These are phyloP conservation scores for Leptopterna dolabrata DNA, from an alignment of 2,888 invertebrate species.

Conservation along the genomic window DNA sequence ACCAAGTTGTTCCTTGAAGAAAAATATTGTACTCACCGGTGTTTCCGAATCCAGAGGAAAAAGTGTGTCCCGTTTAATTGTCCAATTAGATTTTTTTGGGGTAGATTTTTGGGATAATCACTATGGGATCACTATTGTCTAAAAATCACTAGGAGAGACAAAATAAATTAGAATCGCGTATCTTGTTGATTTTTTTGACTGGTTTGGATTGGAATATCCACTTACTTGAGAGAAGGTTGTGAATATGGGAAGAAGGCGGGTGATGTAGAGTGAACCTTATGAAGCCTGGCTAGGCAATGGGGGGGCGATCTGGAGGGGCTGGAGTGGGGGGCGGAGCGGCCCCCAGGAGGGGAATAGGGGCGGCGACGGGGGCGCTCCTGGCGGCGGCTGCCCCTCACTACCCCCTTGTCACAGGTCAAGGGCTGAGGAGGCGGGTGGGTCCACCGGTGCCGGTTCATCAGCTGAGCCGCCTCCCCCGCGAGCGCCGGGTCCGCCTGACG, in stretches of 20 bases:
- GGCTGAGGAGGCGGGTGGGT: not conserved
- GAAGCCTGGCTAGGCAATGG: constrained; percentile 53
- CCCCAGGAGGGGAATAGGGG: not conserved
- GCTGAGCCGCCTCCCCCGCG: too few relatives aligned
- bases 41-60: constrained; percentile 13
- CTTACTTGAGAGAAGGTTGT: constrained; percentile 49
- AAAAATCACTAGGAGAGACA: not conserved
- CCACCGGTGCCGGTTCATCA: not conserved
- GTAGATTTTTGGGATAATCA: not conserved
- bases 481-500: too few relatives aligned
- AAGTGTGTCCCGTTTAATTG: not conserved
- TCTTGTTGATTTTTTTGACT: not conserved
- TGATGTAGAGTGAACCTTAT: constrained; percentile 39
- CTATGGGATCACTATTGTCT: not conserved
- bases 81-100: not conserved
- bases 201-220: not conserved
- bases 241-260: constrained; percentile 40
- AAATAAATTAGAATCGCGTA: not conserved
- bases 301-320: not conserved
- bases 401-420: constrained; percentile 34
- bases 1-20: not conserved
- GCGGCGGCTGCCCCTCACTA: not conserved
- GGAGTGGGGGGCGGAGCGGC: not conserved
- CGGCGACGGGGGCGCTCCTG: not conserved
- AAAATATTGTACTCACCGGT: constrained; percentile 22